These are phyloP conservation scores for Dione juno DNA, from an alignment of 2,888 invertebrate genomes.

Conservation along the genomic window DNA sequence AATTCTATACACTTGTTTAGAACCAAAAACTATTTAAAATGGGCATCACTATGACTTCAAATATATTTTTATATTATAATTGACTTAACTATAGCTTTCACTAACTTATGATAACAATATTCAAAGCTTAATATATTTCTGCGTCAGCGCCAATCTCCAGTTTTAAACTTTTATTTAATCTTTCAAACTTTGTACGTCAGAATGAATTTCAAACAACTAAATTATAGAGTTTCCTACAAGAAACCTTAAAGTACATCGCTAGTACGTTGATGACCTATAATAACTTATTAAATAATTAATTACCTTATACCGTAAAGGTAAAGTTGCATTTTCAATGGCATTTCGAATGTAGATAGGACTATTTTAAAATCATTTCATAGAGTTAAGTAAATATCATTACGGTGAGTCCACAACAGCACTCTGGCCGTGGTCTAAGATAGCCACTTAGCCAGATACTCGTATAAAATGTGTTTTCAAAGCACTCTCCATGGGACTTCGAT, in stretches of 20 bases:
- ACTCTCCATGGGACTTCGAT: slow-evolving; percentile 40
- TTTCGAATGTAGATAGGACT: slow-evolving; percentile 44
- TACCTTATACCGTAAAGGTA: slow-evolving; percentile 21
- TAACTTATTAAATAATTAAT: slow-evolving; percentile 27
- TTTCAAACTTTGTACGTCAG: slow-evolving; percentile 62
- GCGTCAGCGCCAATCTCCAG: slow-evolving; percentile 54
- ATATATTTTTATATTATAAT: slow-evolving; percentile 17
- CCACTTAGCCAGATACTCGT: slow-evolving; percentile 63
- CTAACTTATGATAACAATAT: slow-evolving; percentile 40
- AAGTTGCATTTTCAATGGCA: slow-evolving; percentile 35
- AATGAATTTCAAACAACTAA: slow-evolving; percentile 74
- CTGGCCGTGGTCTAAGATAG: slow-evolving; percentile 62
- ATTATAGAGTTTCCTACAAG: slow-evolving; percentile 66
- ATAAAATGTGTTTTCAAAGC: slow-evolving; percentile 46
- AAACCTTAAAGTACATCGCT: slow-evolving; percentile 57
- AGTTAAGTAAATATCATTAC: slow-evolving; percentile 76
- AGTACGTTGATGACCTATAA: slow-evolving; percentile 37
- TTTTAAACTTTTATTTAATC: slow-evolving; percentile 63
- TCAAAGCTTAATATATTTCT: slow-evolving; percentile 41
- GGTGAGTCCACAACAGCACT: slow-evolving; percentile 69
- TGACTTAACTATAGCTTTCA: slow-evolving; percentile 16
- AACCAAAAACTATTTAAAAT: no score
- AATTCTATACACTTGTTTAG: no score
- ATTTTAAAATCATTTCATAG: slow-evolving; percentile 48
- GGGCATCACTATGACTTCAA: neutral